Evolutionary conservation across 2,888 invertebrate species (phyloP).

Genomic region (Habroteleia sp.): DNA sequence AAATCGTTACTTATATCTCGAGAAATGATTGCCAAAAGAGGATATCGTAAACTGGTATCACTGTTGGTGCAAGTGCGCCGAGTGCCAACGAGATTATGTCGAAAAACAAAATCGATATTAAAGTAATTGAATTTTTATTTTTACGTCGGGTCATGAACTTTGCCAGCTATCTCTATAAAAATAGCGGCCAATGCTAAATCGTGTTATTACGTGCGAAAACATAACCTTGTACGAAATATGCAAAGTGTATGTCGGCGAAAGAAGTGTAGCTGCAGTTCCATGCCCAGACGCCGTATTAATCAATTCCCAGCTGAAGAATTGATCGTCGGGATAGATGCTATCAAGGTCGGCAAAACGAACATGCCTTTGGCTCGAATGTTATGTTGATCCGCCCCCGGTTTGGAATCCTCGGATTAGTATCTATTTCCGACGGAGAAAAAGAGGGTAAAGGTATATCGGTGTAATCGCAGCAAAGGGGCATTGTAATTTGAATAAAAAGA

Average conservation of each 20-base stretch:
- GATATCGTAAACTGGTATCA: slow-evolving; percentile 15
- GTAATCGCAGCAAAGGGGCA: too few relatives aligned
- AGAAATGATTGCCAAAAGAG: slow-evolving; percentile 15
- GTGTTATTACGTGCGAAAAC: slow-evolving; percentile 21
- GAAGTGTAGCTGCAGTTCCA: slow-evolving; percentile 6
- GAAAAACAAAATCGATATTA: slow-evolving; percentile 28
- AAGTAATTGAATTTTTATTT: slow-evolving; percentile 33
- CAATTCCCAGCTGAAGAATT: slow-evolving; percentile 41
- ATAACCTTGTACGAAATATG: slow-evolving; percentile 19
- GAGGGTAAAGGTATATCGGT: too few relatives aligned
- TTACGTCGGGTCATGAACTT: slow-evolving; percentile 4
- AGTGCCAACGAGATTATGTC: slow-evolving; percentile 6
- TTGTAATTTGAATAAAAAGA: too few relatives aligned
- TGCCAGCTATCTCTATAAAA: slow-evolving; percentile 7
- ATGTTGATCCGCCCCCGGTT: slow-evolving; percentile 69
- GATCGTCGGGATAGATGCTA: slow-evolving; percentile 43
- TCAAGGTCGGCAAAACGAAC: slow-evolving; percentile 70
- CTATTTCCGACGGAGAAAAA: slow-evolving; percentile 68
- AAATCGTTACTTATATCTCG: slow-evolving; percentile 3
- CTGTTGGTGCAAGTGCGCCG: slow-evolving; percentile 7
- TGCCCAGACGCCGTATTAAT: slow-evolving; percentile 59
- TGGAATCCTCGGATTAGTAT: slow-evolving; percentile 74
- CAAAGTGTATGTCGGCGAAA: slow-evolving; percentile 26
- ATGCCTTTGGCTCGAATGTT: slow-evolving; percentile 63
- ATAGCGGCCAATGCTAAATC: slow-evolving; percentile 1